A percentile compares a stretch with the other conserved stretches of the same genome.
Evolutionary conservation across 2,797 vertebrate genomes (phyloP).

Genomic region (Lophotriccus pileatus): DNA sequence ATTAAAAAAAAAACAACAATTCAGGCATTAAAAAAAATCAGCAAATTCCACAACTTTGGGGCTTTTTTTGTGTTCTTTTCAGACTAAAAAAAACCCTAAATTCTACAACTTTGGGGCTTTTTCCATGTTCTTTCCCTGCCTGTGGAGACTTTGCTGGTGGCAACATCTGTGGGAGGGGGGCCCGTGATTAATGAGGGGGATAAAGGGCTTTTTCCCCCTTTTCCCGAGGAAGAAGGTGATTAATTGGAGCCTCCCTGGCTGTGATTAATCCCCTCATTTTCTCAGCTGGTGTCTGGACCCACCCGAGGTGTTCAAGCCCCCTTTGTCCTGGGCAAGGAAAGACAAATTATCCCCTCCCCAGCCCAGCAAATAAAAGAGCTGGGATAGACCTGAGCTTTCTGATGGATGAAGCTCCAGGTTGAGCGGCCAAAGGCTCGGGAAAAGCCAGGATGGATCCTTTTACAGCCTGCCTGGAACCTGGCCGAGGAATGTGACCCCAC

Average conservation of each 20-base stretch:
- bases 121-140: background rate
- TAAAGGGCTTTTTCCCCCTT: background rate
- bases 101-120: background rate
- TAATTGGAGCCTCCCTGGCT: constrained; percentile 9
- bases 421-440: background rate
- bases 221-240: constrained; percentile 48
- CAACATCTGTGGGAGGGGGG: background rate
- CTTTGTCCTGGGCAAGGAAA: background rate
- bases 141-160: background rate
- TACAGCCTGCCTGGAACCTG: background rate
- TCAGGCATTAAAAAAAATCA: background rate
- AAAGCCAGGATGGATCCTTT: background rate
- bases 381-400: background rate
- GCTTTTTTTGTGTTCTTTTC: too few relatives aligned
- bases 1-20: background rate
- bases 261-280: background rate
- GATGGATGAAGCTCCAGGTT: background rate
- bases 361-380: background rate
- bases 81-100: too few relatives aligned
- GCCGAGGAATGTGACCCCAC: background rate
- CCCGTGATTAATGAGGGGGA: constrained; percentile 49
- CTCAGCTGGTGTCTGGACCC: background rate
- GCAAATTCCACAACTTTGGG: background rate
- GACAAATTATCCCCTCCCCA: background rate
- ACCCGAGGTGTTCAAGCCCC: background rate